Evolutionary conservation across 2,797 vertebrate species (phyloP).

Genomic region (Rallus crepitans): DNA sequence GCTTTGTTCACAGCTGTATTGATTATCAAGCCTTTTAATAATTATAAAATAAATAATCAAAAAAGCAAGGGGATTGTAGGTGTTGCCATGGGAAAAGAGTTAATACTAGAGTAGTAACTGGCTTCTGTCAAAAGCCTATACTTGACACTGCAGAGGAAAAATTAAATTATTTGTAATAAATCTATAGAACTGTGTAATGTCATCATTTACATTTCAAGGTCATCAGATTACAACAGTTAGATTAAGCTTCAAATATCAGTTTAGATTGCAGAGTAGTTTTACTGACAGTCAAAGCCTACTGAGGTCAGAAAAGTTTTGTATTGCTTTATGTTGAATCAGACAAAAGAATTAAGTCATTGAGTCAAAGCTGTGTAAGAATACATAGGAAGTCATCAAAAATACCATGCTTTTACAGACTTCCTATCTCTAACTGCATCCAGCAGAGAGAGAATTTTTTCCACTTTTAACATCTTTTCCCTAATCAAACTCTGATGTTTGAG

Average conservation of each 20-base stretch:
- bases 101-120: background rate
- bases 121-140: background rate
- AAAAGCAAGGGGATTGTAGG: background rate
- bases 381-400: background rate
- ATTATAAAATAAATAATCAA: background rate
- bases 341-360: background rate
- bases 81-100: background rate
- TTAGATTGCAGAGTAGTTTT: background rate
- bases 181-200: background rate
- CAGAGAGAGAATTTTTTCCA: background rate
- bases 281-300: background rate
- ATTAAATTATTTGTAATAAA: background rate
- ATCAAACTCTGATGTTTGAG: background rate
- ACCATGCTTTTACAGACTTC: background rate
- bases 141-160: background rate
- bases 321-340: background rate
- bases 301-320: background rate
- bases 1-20: background rate
- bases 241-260: background rate
- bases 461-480: background rate
- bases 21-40: background rate
- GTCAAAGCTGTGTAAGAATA: background rate
- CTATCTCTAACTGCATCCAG: background rate
- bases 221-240: background rate
- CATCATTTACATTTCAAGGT: background rate